Percentiles rank a stretch among this genome's conserved stretches.
Conservation (phyloP, 2,113 vertebrate species). For the Macrotus californicus region DNA sequence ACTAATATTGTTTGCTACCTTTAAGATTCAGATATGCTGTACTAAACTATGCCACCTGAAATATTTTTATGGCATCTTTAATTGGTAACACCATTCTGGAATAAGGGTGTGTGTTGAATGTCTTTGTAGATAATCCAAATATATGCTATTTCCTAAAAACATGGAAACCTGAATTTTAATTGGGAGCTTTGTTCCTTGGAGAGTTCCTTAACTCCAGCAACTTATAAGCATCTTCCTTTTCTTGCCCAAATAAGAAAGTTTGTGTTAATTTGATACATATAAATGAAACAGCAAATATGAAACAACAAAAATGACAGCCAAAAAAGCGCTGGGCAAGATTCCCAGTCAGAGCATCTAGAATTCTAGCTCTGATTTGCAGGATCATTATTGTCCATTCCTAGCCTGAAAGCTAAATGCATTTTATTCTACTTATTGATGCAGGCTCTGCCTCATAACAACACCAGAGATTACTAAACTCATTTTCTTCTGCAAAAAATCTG, state of each 20-base stretch:
- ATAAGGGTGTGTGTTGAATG: neutral
- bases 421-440: conserved; percentile 32
- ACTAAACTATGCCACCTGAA: neutral
- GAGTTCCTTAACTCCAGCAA: neutral
- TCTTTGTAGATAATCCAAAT: neutral
- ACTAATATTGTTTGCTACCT: neutral
- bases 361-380: conserved; percentile 11
- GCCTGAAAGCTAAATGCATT: conserved; percentile 26
- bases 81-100: neutral
- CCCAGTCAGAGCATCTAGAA: conserved; percentile 31
- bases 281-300: conserved; percentile 53
- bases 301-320: conserved; percentile 49
- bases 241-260: conserved; percentile 43
- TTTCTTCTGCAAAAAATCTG: conserved; percentile 32
- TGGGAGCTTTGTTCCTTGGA: conserved; percentile 24
- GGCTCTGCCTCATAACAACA: conserved; percentile 39
- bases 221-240: conserved; percentile 26
- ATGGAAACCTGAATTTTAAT: neutral
- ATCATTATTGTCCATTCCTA: conserved; percentile 15
- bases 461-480: conserved; percentile 51
- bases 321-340: conserved; percentile 31
- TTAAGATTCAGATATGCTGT: neutral
- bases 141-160: conserved; percentile 27
- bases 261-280: conserved; percentile 49
- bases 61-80: conserved; percentile 7